Evolutionary conservation across 2,888 invertebrate genomes (phyloP).

Genomic region (Lypha dubia): DNA sequence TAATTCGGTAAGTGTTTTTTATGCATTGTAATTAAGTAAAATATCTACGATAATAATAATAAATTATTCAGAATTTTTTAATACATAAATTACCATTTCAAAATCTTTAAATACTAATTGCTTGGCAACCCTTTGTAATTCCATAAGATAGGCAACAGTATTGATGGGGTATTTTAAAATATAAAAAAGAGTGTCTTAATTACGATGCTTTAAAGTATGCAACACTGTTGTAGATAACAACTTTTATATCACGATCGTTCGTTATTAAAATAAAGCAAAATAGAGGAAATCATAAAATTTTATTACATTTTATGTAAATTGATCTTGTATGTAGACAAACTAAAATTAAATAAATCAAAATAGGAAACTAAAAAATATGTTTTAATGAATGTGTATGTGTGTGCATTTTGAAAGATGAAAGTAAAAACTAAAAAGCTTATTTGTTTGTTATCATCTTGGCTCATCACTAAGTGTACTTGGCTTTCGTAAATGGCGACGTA

Average conservation of each 20-base stretch:
- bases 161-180: not conserved
- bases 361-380: not conserved
- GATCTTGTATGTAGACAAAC: not conserved
- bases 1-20: not conserved
- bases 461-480: slow-evolving; percentile 64
- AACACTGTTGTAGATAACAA: not conserved
- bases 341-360: slow-evolving; percentile 24
- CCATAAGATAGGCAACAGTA: slow-evolving; percentile 1
- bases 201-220: slow-evolving; percentile 11
- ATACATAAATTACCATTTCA: not conserved
- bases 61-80: too few species aligned
- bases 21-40: not conserved
- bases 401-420: not conserved
- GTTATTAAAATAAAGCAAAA: slow-evolving; percentile 21
- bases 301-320: slow-evolving; percentile 1
- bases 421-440: slow-evolving; percentile 3
- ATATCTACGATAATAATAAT: too few species aligned
- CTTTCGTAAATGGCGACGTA: slow-evolving; percentile 76
- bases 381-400: too few species aligned
- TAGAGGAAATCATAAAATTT: slow-evolving; percentile 7
- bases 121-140: not conserved
- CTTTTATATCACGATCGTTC: not conserved
- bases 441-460: slow-evolving; percentile 45
- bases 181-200: not conserved
- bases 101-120: not conserved